Evolutionary conservation across 2,888 invertebrate genomes (phyloP), one percentile per base, ranked within the genome.

Genomic region (Mystacides longicornis): DNA sequence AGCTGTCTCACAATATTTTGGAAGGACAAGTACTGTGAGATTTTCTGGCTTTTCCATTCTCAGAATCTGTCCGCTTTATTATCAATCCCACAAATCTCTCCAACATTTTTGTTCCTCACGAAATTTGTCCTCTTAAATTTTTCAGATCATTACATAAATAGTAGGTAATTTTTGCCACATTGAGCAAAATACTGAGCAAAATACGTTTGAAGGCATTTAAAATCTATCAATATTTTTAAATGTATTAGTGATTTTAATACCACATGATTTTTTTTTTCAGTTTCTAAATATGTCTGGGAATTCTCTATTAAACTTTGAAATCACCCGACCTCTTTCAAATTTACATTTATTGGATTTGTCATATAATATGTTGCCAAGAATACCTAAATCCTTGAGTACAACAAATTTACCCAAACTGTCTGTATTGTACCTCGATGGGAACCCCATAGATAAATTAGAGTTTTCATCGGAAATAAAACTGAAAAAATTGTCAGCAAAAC

Each of bases 271-370:
- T 33, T 51, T 23, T 9, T 75, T 73, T 9, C 71, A 77, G 77
- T 67, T 73, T 5, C 63, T 78, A 50, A 74, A 71, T 59, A 68
- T 77, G 11, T 75, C 73, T 9, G 73, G 74, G 3, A 77, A 77
- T 58, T 73, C 73, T 62, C 68, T 81, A 59, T 71, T 71, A 59
- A 69, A 71, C 9, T 66, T 81, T 21, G 69, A 72, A 49, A 67
- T 77, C n/a, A 64, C 70, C 23, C 72, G 69, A 52, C 73, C 73
- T 62, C 64, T 79, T 14, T 66, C 73, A 1, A 71, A 69, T 45
- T 67, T 81, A 1, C 71, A 69, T 63, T 72, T 67, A 37, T 62
- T 82, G 54, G 80, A 81, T 62, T 49, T 81, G 21, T 79, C 81
- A 1, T 72, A 73, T 62, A 82, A 81, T 62, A 62, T 70, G 7